Conservation (phyloP, 2,888 invertebrate species). For the Pollenia labialis region DNA sequence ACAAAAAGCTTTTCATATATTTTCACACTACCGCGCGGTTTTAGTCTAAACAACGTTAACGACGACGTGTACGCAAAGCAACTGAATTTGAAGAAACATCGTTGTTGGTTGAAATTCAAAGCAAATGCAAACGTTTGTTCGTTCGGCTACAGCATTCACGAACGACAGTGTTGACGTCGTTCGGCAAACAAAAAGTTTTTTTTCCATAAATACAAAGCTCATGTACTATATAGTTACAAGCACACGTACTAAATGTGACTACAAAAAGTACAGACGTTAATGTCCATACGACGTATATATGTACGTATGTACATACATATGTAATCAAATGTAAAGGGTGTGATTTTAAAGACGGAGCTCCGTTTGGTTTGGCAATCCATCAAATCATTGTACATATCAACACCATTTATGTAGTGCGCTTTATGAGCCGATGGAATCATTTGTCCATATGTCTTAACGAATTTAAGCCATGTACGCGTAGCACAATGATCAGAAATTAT, state of each 20-base stretch:
- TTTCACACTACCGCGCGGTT: constrained; percentile 68
- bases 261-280: not conserved
- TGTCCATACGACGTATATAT: too few species aligned
- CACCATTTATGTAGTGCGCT: too few species aligned
- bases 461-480: too few species aligned
- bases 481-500: too few species aligned
- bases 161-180: constrained; percentile 69
- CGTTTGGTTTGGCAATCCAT: too few species aligned
- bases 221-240: constrained; percentile 14
- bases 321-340: not conserved
- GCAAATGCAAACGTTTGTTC: constrained; percentile 61
- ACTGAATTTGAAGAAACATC: constrained; percentile 59
- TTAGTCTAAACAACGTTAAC: constrained; percentile 59
- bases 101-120: constrained; percentile 55
- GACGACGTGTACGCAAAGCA: constrained; percentile 71
- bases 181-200: constrained; percentile 61
- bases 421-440: too few species aligned
- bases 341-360: too few species aligned
- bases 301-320: not conserved
- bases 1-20: constrained; percentile 14
- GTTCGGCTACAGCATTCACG: constrained; percentile 64
- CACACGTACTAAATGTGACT: constrained; percentile 5
- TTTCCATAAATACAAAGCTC: constrained; percentile 39
- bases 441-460: too few species aligned
- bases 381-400: too few species aligned